A percentile compares a stretch with the other conserved stretches of the same genome.
These are phyloP conservation scores for Lycodopsis pacificus DNA, from an alignment of 2,797 vertebrate species.

Conservation along the genomic window DNA sequence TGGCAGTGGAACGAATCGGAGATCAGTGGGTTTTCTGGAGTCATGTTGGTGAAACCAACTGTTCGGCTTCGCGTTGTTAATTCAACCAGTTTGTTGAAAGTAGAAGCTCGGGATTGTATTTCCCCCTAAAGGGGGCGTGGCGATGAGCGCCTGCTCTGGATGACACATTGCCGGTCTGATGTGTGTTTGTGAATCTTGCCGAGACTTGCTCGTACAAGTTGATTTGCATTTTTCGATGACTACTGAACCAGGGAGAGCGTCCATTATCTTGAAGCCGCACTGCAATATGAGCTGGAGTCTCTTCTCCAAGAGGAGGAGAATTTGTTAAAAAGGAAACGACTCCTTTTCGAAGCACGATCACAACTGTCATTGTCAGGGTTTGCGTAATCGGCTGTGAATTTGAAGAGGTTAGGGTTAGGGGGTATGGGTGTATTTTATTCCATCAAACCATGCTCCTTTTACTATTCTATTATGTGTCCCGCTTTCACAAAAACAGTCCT, in stretches of 20 bases:
- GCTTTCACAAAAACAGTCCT: not conserved
- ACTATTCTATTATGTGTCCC: not conserved
- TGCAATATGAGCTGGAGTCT: not conserved
- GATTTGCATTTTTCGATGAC: not conserved
- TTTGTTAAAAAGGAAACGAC: not conserved
- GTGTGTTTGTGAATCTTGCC: slow-evolving; percentile 9
- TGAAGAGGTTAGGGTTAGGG: no score
- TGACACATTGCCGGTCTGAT: not conserved
- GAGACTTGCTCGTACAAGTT: slow-evolving; percentile 15
- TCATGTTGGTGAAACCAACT: not conserved
- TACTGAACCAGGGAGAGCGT: slow-evolving; percentile 1
- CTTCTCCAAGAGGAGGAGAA: not conserved
- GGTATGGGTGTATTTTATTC: not conserved
- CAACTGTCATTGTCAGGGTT: slow-evolving; percentile 3
- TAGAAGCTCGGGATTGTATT: not conserved
- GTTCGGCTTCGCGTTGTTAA: not conserved
- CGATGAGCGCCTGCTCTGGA: not conserved
- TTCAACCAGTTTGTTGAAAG: not conserved
- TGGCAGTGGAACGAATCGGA: not conserved
- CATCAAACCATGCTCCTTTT: not conserved
- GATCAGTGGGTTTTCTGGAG: not conserved
- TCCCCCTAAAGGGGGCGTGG: not conserved
- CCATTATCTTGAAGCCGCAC: not conserved
- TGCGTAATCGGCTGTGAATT: not conserved
- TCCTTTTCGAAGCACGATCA: not conserved